Base-by-base conservation (phyloP, 2,113 vertebrate genomes). In the Lophura nycthemera region DNA sequence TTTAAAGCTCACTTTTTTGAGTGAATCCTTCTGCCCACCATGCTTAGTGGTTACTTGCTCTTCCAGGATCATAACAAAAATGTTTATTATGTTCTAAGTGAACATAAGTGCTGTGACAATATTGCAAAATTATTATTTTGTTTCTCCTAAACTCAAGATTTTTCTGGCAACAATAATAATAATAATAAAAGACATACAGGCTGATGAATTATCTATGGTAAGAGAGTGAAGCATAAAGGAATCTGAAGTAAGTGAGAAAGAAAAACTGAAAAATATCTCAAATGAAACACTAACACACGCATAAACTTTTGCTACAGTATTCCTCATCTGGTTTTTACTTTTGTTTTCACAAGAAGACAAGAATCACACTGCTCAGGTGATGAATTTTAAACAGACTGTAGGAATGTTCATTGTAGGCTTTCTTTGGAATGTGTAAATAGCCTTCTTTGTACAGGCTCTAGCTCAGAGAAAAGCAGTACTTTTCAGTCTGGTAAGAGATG, bases 71-170 rank as follows among this genome's bases (percentile, higher is more conserved):
- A 47, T 86, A 78, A 91, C 24, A 89, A 57, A 42, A 78, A 80
- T 47, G 85, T 91, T 93, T 89, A 88, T 88, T 78, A 67, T 76
- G 50, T 89, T 92, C 84, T 86, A 93, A 42, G 52, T 13, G 2
- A n/a, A n/a, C n/a, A n/a, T n/a, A n/a, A n/a, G n/a, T 80, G 85
- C 85, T 95, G 79, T 88, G 93, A 89, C 92, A 77, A 80, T 93
- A 88, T 74, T 83, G 72, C 56, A 92, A 91, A 97, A 86, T 95
- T 95, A 91, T 86, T 95, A 72, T 38, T 95, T 91, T 89, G 79
- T 95, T 96, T 93, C 94, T 91, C 79, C 69, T 92, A 91, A 93
- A 80, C 47, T 67, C 56, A 4, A 77, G 38, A 22, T 91, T 82
- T 85, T 92, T 81, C 79, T 92, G 30, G 57, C 64, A 81, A 77